Percentiles rank a stretch among this genome's conserved stretches.
Evolutionary conservation across 1,140 invertebrate species (phyloP).

Genomic region (Heliothis virescens): DNA sequence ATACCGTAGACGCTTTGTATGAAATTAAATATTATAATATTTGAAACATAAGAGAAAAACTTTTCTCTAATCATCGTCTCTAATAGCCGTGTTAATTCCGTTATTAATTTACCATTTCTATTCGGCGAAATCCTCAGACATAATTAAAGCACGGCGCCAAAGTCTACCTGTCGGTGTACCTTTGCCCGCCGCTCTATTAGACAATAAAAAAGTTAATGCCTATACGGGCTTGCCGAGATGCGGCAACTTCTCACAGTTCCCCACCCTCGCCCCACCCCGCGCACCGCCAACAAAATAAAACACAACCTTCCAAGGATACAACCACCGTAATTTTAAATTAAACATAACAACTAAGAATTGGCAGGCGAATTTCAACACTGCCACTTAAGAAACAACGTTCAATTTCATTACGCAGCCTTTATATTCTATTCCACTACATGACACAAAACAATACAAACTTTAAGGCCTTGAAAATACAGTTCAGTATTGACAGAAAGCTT

Average conservation of each 20-base stretch:
- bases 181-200: conserved; percentile 79
- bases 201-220: conserved; percentile 84
- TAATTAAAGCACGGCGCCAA: conserved; percentile 76
- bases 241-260: conserved; percentile 80
- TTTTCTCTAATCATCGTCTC: conserved; percentile 16
- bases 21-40: not conserved
- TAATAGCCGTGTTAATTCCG: conserved; percentile 49
- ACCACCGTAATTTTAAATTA: conserved; percentile 81
- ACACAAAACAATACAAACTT: conserved; percentile 53
- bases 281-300: conserved; percentile 74
- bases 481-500: conserved; percentile 51
- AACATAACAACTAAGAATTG: conserved; percentile 56
- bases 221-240: conserved; percentile 70
- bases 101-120: conserved; percentile 64
- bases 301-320: conserved; percentile 85
- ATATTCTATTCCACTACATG: conserved; percentile 40
- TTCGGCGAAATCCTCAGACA: conserved; percentile 61
- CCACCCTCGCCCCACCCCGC: conserved; percentile 57
- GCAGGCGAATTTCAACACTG: conserved; percentile 63
- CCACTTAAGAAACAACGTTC: conserved; percentile 51
- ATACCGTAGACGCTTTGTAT: no score
- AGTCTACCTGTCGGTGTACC: conserved; percentile 79
- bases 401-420: conserved; percentile 47
- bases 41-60: not conserved
- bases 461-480: conserved; percentile 52